Percentiles rank a stretch among this genome's conserved stretches.
Evolutionary conservation across 2,888 invertebrate species (phyloP).

Genomic region (Auanema sp.): DNA sequence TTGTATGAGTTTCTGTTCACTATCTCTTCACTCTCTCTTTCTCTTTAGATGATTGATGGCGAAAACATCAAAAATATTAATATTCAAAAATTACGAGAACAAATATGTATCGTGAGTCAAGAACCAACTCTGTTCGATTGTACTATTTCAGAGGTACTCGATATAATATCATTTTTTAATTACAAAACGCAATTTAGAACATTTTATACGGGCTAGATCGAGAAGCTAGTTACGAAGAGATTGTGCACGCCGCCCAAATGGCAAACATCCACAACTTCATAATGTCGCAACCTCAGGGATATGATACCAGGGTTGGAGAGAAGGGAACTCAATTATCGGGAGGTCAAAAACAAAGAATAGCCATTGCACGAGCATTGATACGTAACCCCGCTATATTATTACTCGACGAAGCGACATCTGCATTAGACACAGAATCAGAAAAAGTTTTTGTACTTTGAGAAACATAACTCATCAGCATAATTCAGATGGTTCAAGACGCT

Average conservation of each 20-base stretch:
- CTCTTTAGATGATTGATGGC: conserved; percentile 68
- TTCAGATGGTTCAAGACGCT: conserved; percentile 76
- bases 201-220: conserved; percentile 79
- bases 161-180: neutral
- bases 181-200: conserved; percentile 70
- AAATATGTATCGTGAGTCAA: conserved; percentile 64
- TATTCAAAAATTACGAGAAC: conserved; percentile 74
- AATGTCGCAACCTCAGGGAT: conserved; percentile 64
- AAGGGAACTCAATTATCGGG: conserved; percentile 66
- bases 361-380: conserved; percentile 55
- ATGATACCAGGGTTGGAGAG: conserved; percentile 66
- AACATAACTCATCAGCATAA: conserved; percentile 4
- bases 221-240: conserved; percentile 60
- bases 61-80: conserved; percentile 74
- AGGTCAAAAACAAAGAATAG: conserved; percentile 67
- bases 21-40: conserved; percentile 19
- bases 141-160: conserved; percentile 65
- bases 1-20: conserved; percentile 67
- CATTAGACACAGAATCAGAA: conserved; percentile 50
- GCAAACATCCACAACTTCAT: conserved; percentile 68
- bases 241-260: conserved; percentile 64
- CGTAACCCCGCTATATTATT: conserved; percentile 44
- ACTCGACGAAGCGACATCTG: conserved; percentile 49
- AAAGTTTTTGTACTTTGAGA: conserved; percentile 27
- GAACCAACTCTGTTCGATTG: conserved; percentile 54